Conservation (phyloP, 2,113 vertebrate genomes). For the Petromus typicus region DNA sequence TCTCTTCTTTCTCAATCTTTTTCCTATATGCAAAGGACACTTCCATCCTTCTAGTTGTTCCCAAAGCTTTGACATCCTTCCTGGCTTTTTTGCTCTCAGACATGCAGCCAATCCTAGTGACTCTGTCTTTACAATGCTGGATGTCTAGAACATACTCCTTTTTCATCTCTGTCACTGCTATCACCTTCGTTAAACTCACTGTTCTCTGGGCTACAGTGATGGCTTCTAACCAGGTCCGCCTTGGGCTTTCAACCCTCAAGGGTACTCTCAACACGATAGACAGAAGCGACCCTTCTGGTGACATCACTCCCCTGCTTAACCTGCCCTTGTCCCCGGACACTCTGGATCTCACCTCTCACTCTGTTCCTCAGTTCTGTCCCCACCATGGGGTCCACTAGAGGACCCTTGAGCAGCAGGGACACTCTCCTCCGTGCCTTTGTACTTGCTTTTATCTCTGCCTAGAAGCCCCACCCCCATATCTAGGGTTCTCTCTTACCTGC, state of each 20-base stretch:
- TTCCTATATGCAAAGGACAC: not conserved
- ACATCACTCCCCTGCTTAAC: not conserved
- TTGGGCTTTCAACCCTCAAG: not conserved
- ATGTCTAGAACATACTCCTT: not conserved
- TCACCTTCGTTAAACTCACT: not conserved
- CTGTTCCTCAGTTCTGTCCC: not conserved
- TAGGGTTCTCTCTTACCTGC: not conserved
- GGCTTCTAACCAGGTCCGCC: not conserved
- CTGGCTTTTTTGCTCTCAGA: not conserved
- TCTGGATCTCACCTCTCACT: not conserved
- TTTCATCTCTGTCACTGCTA: not conserved
- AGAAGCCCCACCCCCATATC: not conserved
- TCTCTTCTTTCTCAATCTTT: not conserved
- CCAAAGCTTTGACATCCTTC: not conserved
- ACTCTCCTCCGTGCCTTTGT: not conserved
- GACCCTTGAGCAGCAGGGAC: not conserved
- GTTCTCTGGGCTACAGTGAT: not conserved
- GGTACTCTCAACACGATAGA: not conserved
- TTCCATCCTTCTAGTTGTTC: not conserved
- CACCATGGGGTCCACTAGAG: no score
- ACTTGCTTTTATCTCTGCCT: not conserved
- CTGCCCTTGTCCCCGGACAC: no score
- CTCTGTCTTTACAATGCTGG: not conserved
- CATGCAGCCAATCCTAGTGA: not conserved
- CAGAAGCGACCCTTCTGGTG: not conserved